These are phyloP conservation scores for Drosophila fulvimacula DNA, from an alignment of 2,888 invertebrate genomes.

Conservation along the genomic window DNA sequence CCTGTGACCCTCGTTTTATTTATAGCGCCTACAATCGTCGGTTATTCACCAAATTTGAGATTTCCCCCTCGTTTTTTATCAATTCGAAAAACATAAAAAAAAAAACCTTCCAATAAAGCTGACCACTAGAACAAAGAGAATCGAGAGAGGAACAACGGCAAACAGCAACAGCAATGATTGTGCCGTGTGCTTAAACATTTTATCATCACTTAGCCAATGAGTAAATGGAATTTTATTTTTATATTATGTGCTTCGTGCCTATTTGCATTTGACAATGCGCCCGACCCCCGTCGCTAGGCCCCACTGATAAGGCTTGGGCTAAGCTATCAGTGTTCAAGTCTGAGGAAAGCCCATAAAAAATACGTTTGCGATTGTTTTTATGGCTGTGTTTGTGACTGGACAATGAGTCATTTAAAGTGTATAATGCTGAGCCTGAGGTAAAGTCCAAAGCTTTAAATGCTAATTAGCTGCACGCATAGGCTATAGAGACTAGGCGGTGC, in stretches of 20 bases:
- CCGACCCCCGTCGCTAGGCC: too few species aligned
- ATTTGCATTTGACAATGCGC: slow-evolving; percentile 48
- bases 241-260: slow-evolving; percentile 41
- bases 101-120: slow-evolving; percentile 44
- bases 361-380: slow-evolving; percentile 40
- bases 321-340: slow-evolving; percentile 42
- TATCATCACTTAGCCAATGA: slow-evolving; percentile 64
- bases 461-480: slow-evolving; percentile 51
- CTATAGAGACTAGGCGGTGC: slow-evolving; percentile 2
- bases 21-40: slow-evolving; percentile 29
- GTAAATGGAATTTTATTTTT: slow-evolving; percentile 54
- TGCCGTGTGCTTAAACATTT: slow-evolving; percentile 57
- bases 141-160: neutral
- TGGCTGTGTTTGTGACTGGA: slow-evolving; percentile 45
- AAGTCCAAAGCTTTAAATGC: slow-evolving; percentile 51
- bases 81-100: slow-evolving; percentile 53
- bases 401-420: slow-evolving; percentile 66
- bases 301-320: slow-evolving; percentile 28
- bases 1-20: neutral
- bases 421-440: slow-evolving; percentile 49
- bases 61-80: slow-evolving; percentile 40
- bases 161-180: neutral
- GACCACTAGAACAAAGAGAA: slow-evolving; percentile 37
- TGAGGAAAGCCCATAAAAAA: slow-evolving; percentile 45
- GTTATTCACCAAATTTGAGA: slow-evolving; percentile 7